A percentile compares a stretch with the other conserved stretches of the same genome.
These are phyloP conservation scores for Chiridota heheva DNA, from an alignment of 35 echinoderm and acorn worm genomes.

Conservation along the genomic window DNA sequence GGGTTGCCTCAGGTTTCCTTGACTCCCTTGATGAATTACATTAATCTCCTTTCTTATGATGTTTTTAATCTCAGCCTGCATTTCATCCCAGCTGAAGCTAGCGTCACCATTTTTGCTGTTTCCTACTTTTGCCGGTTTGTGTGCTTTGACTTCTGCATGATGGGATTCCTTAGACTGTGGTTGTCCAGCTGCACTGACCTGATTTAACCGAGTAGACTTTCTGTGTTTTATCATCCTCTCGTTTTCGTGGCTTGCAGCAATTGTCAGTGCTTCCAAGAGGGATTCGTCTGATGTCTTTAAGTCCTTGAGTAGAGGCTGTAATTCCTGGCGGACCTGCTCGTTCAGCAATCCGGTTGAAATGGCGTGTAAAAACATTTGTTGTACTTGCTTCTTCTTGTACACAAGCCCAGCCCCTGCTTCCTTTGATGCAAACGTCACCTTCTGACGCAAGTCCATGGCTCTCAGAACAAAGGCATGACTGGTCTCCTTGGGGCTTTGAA, in stretches of 20 bases:
- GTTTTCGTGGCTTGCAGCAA: background rate
- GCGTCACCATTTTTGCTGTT: constrained; percentile 1
- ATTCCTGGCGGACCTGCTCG: constrained; percentile 14
- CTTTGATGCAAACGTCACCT: constrained; percentile 56
- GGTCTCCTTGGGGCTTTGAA: constrained; percentile 43
- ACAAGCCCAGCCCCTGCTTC: constrained; percentile 18
- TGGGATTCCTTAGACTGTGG: too few relatives aligned
- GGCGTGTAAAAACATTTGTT: constrained; percentile 51
- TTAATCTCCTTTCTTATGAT: constrained; percentile 1
- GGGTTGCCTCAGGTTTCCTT: background rate
- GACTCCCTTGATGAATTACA: constrained; percentile 1
- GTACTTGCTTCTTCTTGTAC: constrained; percentile 14
- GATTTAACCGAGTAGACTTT: background rate
- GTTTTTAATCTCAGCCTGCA: background rate
- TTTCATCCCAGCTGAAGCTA: background rate
- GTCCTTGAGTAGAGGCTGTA: background rate
- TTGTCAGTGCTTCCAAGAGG: constrained; percentile 9
- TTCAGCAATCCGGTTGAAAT: constrained; percentile 28
- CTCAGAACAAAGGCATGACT: constrained; percentile 39
- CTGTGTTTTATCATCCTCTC: background rate
- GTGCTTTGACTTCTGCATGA: background rate
- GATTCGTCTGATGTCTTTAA: constrained; percentile 14
- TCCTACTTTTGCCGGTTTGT: background rate
- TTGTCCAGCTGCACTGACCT: too few relatives aligned
- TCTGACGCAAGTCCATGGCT: constrained; percentile 49